phyloP scores from a whole-genome alignment of 2,797 vertebrate genomes.

The Gymnoscopelus braueri region DNA sequence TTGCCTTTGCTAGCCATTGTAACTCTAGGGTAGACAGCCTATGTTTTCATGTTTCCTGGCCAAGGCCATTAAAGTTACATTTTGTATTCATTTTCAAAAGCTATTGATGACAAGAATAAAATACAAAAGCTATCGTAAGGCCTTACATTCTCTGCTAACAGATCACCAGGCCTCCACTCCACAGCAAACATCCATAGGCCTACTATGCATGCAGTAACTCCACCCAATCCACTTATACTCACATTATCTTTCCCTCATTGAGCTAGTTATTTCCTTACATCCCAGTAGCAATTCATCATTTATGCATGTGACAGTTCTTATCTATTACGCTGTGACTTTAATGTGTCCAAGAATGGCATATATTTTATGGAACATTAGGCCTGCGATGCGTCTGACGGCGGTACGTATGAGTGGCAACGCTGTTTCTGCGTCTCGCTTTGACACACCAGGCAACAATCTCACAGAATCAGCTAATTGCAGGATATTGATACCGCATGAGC shows the following conservation, averaged over 20 bases:
- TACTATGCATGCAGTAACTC: background rate
- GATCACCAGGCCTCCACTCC: slow-evolving; percentile 10
- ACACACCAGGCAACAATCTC: slow-evolving; percentile 40
- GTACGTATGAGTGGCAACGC: slow-evolving; percentile 43
- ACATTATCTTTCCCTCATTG: slow-evolving; percentile 44
- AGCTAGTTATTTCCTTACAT: slow-evolving; percentile 66
- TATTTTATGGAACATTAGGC: slow-evolving; percentile 78
- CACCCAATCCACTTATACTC: slow-evolving; percentile 25
- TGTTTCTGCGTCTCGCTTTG: slow-evolving; percentile 49
- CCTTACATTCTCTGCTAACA: background rate
- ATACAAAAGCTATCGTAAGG: no score
- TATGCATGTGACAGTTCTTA: slow-evolving; percentile 76
- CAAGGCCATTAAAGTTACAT: no score
- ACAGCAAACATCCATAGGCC: slow-evolving; percentile 1
- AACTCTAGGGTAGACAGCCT: no score
- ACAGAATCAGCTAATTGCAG: slow-evolving; percentile 63
- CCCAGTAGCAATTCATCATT: slow-evolving; percentile 66
- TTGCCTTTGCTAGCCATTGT: no score
- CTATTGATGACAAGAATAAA: no score
- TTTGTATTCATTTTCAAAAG: no score
- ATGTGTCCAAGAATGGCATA: slow-evolving; percentile 71
- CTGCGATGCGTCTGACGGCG: slow-evolving; percentile 54
- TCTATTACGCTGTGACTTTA: slow-evolving; percentile 72
- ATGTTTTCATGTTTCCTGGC: no score
- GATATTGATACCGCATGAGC: slow-evolving; percentile 61